Base-by-base conservation (phyloP, 2,113 vertebrate species). In the Regulus satrapa region DNA sequence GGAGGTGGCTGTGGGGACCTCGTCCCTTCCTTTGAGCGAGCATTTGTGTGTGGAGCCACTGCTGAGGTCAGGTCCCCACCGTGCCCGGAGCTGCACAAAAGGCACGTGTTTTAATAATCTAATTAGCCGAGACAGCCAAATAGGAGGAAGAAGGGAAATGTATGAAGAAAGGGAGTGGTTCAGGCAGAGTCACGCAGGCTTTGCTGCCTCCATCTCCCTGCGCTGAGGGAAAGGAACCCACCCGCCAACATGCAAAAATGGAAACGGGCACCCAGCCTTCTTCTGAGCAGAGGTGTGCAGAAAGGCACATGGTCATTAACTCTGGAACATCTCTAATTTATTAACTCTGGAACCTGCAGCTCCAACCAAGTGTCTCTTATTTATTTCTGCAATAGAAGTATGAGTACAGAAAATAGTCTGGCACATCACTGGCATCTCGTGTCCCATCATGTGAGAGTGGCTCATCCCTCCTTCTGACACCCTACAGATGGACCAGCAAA, bases 121-220 rank as follows among this genome's bases (percentile, higher is more conserved):
- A 83, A 93, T 93, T 95, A 92, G 66, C 54, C 0, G 1, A 85
- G 74, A 49, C 55, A 90, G 89, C 36, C 55, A 83, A 94, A 94
- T 26, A 92, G 68, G 4, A 78, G 81, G 68, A 80, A 67, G 59
- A 78, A 86, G 92, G 79, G 79, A 93, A 94, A 90, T 36, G 52
- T 88, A n/a, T 79, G 51, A 92, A 93, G 88, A 93, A 93, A 83
- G 55, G 85, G 93, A 95, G 88, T 59, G 82, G 76, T 79, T 92
- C 40, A 31, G 82, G 56, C 88, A 89, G 75, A 85, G 73, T 46
- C 87, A 89, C 1, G 2, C 58, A 94, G 87, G 46, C 24, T 81
- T 17, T 74, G 68, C 75, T 67, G 62, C 25, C 71, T 85, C 62
- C 41, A 43, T 54, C 28, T 52, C 66, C 15, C 51, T 58, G 23